A percentile compares a stretch with the other conserved stretches of the same genome.
Conservation (phyloP, 2,797 vertebrate genomes). For the Phylloscopus collybita region DNA sequence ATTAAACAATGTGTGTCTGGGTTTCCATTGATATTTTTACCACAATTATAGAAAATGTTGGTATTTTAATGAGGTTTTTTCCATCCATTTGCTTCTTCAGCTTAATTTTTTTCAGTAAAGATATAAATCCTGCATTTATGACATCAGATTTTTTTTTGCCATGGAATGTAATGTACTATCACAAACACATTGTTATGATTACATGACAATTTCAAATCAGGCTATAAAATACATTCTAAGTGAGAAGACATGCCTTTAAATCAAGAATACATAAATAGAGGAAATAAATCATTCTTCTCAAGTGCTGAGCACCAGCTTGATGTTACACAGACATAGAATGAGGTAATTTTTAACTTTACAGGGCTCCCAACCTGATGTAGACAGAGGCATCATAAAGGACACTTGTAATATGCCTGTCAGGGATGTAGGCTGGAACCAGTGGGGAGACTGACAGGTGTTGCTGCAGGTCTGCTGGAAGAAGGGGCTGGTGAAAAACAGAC, state of each 20-base stretch:
- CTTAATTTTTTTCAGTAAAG: conserved; percentile 55
- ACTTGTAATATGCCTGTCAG: background rate
- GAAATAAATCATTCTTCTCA: conserved; percentile 1
- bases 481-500: background rate
- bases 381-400: background rate
- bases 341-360: background rate
- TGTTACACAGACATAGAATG: background rate
- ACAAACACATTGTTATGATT: conserved; percentile 48
- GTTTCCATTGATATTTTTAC: conserved; percentile 61
- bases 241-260: conserved; percentile 22
- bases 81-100: conserved; percentile 25
- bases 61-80: conserved; percentile 54
- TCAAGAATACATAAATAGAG: background rate
- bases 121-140: conserved; percentile 49
- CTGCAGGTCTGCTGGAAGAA: background rate
- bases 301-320: background rate
- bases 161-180: conserved; percentile 48
- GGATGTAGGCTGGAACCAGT: background rate
- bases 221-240: conserved; percentile 23
- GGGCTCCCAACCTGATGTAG: background rate
- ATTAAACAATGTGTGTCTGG: conserved; percentile 54
- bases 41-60: conserved; percentile 36
- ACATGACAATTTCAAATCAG: conserved; percentile 35
- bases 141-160: conserved; percentile 53
- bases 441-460: background rate